Conservation (phyloP, 1,140 invertebrate genomes). For the Zaprionus inermis region DNA sequence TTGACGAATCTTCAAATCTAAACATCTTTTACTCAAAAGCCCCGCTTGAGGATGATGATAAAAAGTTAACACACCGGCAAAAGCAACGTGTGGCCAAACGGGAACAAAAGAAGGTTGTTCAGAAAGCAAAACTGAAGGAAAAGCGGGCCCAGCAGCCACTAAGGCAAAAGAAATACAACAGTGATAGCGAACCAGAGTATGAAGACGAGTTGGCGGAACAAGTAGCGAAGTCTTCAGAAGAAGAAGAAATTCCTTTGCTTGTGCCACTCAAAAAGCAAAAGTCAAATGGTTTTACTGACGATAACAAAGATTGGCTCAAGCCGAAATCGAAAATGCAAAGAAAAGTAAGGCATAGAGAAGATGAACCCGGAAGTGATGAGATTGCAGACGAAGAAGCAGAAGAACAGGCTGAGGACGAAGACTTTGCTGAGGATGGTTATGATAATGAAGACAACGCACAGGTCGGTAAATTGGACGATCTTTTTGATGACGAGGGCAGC, state of each 20-base stretch:
- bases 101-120: slow-evolving; percentile 85
- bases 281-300: slow-evolving; percentile 87
- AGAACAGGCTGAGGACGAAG: slow-evolving; percentile 47
- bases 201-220: slow-evolving; percentile 43
- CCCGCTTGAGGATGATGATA: slow-evolving; percentile 82
- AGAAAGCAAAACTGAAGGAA: slow-evolving; percentile 85
- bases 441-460: slow-evolving; percentile 55
- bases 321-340: slow-evolving; percentile 86
- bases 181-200: slow-evolving; percentile 74
- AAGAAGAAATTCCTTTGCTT: slow-evolving; percentile 57
- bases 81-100: slow-evolving; percentile 88
- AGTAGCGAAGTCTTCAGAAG: slow-evolving; percentile 40
- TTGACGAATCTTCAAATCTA: slow-evolving; percentile 7
- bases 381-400: slow-evolving; percentile 43
- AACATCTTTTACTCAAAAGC: slow-evolving; percentile 46
- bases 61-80: slow-evolving; percentile 88
- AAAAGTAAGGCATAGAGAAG: slow-evolving; percentile 27
- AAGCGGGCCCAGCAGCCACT: slow-evolving; percentile 52
- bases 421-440: slow-evolving; percentile 63
- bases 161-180: slow-evolving; percentile 67
- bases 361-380: slow-evolving; percentile 32
- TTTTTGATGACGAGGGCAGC: slow-evolving; percentile 67
- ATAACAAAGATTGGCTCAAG: slow-evolving; percentile 89
- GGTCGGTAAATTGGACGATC: slow-evolving; percentile 71
- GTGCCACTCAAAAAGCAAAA: slow-evolving; percentile 47